Conservation (phyloP, 2,888 invertebrate species). For the Tenthredo mesomela region DNA sequence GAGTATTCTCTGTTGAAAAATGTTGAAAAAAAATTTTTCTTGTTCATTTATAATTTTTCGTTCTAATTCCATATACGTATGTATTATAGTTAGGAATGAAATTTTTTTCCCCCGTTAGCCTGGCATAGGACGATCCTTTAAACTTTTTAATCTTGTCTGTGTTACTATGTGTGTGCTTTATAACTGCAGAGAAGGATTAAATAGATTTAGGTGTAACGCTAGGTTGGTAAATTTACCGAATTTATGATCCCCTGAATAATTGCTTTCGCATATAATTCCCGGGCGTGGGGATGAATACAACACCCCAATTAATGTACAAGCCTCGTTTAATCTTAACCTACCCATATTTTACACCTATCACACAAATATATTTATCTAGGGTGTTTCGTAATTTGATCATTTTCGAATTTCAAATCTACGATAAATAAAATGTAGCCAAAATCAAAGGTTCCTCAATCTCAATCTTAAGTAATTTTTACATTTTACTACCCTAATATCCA, state of each 20-base stretch:
- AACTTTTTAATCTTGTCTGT: background rate
- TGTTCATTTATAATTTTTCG: too few species aligned
- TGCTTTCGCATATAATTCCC: constrained; percentile 42
- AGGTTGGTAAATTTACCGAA: constrained; percentile 21
- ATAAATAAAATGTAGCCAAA: too few species aligned
- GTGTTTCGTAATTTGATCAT: too few species aligned
- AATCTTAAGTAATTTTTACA: too few species aligned
- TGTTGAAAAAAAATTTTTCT: background rate
- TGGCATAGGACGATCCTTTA: too few species aligned
- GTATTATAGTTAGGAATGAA: too few species aligned
- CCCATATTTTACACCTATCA: constrained; percentile 21
- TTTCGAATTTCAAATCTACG: too few species aligned
- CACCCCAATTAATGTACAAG: constrained; percentile 50
- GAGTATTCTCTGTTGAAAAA: background rate
- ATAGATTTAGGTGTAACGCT: constrained; percentile 12
- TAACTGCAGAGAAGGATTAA: constrained; percentile 11
- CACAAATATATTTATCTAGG: background rate
- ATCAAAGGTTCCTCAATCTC: too few species aligned
- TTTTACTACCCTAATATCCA: too few species aligned
- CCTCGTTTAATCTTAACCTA: constrained; percentile 29
- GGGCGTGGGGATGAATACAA: constrained; percentile 48
- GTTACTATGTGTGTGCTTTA: constrained; percentile 17
- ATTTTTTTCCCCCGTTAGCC: too few species aligned
- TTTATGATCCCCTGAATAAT: constrained; percentile 52
- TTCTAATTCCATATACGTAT: too few species aligned